Base-by-base conservation (phyloP, 2,797 vertebrate species). In the Novumbra hubbsi region DNA sequence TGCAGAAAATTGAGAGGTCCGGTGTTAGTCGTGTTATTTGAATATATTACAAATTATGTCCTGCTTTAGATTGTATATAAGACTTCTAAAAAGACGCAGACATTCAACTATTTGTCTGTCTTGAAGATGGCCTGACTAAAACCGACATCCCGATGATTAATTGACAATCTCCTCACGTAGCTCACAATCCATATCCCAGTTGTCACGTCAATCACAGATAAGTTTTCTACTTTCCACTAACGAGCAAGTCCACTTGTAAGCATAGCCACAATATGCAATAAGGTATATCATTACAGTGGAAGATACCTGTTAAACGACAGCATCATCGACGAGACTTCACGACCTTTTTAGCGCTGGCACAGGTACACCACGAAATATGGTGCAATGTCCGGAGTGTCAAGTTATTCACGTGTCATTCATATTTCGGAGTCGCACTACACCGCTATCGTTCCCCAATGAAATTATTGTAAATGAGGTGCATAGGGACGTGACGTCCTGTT, bases 281-380 rank as follows among this genome's bases (percentile, higher is more conserved):
- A 9, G 55, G 21, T 32, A 65, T 15, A 17, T 14, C 5, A 65
- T 8, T 30, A 17, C 12, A 28, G 27, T 32, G 63, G 32, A 16
- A 65, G 50, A 73, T 21, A 52, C 48, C 6, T 14, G 68, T 70
- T 70, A 19, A 70, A 52, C 4, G 9, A 52, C 49, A 52, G 38
- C 27, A 11, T 45, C 19, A 32, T 52, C 30, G 49, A 19, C 62
- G 41, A 65, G 24, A 50, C 38, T 72, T 74, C 50, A 5, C 83
- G 86, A 87, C 88, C 87, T 88, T 78, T 83, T 71, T 41, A 49
- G 72, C 38, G 63, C 70, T 60, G 78, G 80, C 70, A 78, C 86
- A 83, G 85, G 83, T 87, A 79, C 48, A 30, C 60, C 38, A 71
- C 48, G 66, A 66, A 71, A 27, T 68, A 57, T 65, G 81, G 83